Base-by-base conservation (phyloP, 2,888 invertebrate genomes). In the Sphaerophoria rueppellii region DNA sequence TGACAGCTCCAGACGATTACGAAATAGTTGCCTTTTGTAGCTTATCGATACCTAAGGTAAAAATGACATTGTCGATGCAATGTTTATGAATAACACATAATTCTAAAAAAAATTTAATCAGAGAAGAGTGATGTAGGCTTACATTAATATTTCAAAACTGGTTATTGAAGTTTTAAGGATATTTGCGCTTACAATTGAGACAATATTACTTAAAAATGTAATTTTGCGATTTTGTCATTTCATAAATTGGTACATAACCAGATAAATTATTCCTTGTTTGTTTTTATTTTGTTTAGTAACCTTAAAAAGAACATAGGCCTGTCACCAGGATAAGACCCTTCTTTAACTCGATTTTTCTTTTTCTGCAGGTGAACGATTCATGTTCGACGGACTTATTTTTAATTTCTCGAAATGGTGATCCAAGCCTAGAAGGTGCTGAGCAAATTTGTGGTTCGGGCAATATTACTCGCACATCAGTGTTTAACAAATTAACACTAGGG, bases 311-410 rank as follows among this genome's bases (percentile, higher is more conserved):
- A 24, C 24, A 24, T 2, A 24, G 2, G 24, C 24, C 2, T 24
- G 24, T 24, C 24, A 24, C n/a, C n/a, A n/a, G n/a, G n/a, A n/a
- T n/a, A n/a, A n/a, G n/a, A n/a, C n/a, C n/a, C n/a, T n/a, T n/a
- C n/a, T n/a, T 48, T 48, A 14, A 4, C 14, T 48, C 14, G 9
- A 16, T 60, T 43, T 4, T 4, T 9, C 12, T 14, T 50, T 52
- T 24, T 54, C 12, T 65, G 14, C 16, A 67, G 70, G 48, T 46
- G 11, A n/a, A 35, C 16, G 61, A 4, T 40, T 40, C 72, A 7
- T 91, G 91, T 76, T 81, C 74, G 0, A 89, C 89, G 4, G 91
- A 91, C 50, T 88, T 86, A 54, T 89, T 91, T n/a, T 91, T 90
- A 87, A 4, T 91, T 11, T 88, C 89, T 12, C 60, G 57, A 1